A percentile compares a stretch with the other conserved stretches of the same genome.
Evolutionary conservation across 1,140 invertebrate species (phyloP).

Genomic region (Nephila pilipes): DNA sequence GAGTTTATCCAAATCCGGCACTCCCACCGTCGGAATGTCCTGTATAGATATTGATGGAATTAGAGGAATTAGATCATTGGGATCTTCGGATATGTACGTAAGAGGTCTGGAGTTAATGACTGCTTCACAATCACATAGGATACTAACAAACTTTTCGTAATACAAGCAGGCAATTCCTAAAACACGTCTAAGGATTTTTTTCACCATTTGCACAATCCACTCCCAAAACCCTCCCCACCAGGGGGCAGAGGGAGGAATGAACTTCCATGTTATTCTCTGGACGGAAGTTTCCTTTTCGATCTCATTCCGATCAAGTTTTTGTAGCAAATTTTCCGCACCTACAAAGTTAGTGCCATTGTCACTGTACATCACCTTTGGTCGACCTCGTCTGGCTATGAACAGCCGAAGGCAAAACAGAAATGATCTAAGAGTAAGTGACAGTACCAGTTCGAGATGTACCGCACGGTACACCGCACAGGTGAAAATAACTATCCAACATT

Average conservation of each 20-base stretch:
- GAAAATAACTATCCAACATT: conserved; percentile 31
- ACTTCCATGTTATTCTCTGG: conserved; percentile 44
- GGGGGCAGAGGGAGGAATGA: neutral
- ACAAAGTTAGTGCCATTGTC: conserved; percentile 9
- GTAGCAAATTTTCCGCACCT: conserved; percentile 2
- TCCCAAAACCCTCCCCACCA: conserved; percentile 74
- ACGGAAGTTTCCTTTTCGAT: neutral
- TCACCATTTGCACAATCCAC: conserved; percentile 47
- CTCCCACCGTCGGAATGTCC: conserved; percentile 5
- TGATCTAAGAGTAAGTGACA: neutral
- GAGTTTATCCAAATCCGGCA: conserved; percentile 45
- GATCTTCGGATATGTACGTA: neutral
- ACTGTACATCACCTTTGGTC: neutral
- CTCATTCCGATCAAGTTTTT: neutral
- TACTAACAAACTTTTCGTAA: neutral
- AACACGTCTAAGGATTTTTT: conserved; percentile 67
- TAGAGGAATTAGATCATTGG: neutral
- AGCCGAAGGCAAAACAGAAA: neutral
- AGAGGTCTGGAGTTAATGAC: conserved; percentile 31
- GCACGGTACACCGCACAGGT: conserved; percentile 7
- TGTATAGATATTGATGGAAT: conserved; percentile 9
- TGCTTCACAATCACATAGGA: conserved; percentile 2
- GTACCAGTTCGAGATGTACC: neutral
- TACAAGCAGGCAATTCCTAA: neutral
- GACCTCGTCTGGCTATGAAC: conserved; percentile 2